Evolutionary conservation across 92 coral and sea anemone genomes (phyloP).

Genomic region (Zoanthus sociatus): DNA sequence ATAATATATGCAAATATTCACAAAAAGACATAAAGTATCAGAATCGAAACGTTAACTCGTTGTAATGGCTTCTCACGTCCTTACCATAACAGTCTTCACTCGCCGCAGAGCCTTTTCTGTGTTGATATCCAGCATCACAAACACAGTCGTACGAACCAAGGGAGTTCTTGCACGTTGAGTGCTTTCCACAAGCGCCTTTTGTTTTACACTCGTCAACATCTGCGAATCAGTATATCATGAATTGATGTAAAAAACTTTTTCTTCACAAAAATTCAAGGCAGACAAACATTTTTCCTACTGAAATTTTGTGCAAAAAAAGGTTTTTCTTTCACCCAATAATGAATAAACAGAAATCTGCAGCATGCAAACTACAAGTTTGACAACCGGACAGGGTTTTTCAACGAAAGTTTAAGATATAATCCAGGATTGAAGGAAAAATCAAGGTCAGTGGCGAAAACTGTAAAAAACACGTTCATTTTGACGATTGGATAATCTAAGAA

Average conservation of each 20-base stretch:
- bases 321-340: not conserved
- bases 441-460: too few relatives aligned
- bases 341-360: too few relatives aligned
- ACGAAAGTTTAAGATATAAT: too few relatives aligned
- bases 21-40: too few relatives aligned
- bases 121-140: not conserved
- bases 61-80: not conserved
- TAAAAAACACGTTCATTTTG: too few relatives aligned
- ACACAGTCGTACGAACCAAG: constrained; percentile 3
- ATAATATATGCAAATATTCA: too few relatives aligned
- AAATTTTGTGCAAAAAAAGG: too few relatives aligned
- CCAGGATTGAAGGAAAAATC: too few relatives aligned
- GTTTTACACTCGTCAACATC: constrained; percentile 17
- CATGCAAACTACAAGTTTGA: too few relatives aligned
- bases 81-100: constrained; percentile 8
- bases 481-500: too few relatives aligned
- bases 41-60: too few relatives aligned
- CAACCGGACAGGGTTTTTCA: too few relatives aligned
- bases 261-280: not conserved
- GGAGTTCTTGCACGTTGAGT: constrained; percentile 1
- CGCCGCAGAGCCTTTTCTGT: not conserved
- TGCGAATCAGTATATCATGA: not conserved
- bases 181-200: not conserved
- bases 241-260: not conserved
- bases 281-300: not conserved